A percentile compares a stretch with the other conserved stretches of the same genome.
Evolutionary conservation across 2,113 vertebrate species (phyloP).

Genomic region (Nyctibius bracteatus): DNA sequence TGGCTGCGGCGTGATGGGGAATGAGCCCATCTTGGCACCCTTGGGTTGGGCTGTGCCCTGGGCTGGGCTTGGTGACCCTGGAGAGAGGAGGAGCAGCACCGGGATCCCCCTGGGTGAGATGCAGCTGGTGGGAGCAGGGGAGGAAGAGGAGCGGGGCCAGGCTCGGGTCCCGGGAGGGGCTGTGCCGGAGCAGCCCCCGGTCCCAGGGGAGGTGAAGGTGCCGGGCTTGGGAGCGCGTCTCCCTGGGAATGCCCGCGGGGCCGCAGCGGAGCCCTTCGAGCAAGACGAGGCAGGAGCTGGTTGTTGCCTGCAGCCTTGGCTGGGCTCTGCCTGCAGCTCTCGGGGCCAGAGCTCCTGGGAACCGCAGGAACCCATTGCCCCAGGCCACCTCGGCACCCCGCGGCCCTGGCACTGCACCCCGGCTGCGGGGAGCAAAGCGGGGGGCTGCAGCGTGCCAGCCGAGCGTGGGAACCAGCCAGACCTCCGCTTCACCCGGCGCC

Average conservation of each 20-base stretch:
- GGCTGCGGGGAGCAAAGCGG: too few relatives aligned
- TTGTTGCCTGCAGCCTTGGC: background rate
- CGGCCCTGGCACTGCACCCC: background rate
- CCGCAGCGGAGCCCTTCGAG: background rate
- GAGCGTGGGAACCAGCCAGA: too few relatives aligned
- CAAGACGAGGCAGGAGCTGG: background rate
- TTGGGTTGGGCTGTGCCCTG: background rate
- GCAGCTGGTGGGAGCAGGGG: background rate
- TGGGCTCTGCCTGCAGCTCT: background rate
- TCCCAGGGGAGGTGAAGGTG: background rate
- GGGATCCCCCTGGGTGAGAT: background rate
- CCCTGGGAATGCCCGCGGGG: background rate
- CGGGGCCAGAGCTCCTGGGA: background rate
- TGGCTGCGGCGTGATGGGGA: rapidly evolving
- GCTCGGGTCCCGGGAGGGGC: too few relatives aligned
- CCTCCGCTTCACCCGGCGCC: too few relatives aligned
- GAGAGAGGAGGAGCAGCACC: background rate
- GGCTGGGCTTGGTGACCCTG: background rate
- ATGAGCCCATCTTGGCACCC: background rate
- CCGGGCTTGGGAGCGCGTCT: rapidly evolving
- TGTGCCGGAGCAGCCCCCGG: background rate
- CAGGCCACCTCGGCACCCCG: background rate
- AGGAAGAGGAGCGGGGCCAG: background rate
- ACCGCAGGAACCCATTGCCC: background rate
- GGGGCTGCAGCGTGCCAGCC: too few relatives aligned